phyloP scores from a whole-genome alignment of 2,888 invertebrate genomes.

The Pheosia gnoma region DNA sequence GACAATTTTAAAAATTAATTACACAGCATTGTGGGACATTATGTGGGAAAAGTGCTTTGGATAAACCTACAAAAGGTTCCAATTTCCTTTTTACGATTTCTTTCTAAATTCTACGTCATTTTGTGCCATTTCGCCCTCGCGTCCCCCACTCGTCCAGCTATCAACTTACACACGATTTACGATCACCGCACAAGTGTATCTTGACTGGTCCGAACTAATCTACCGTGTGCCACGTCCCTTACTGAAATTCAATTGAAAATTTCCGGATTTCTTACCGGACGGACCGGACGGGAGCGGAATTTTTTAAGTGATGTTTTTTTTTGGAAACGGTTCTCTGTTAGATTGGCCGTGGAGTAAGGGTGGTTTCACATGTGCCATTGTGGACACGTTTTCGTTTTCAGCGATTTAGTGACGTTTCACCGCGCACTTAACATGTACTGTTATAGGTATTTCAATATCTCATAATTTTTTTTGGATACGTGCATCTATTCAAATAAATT shows the following conservation, averaged over 20 bases:
- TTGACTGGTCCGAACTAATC: conserved; percentile 62
- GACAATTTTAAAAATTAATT: too few species aligned
- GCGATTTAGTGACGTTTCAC: neutral
- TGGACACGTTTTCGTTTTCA: neutral
- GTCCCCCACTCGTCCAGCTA: conserved; percentile 33
- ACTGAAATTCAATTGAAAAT: conserved; percentile 76
- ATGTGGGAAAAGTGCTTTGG: too few species aligned
- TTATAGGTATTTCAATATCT: too few species aligned
- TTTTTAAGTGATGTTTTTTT: conserved; percentile 72
- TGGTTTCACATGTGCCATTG: conserved; percentile 19
- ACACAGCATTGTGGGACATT: too few species aligned
- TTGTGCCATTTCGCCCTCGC: conserved; percentile 17
- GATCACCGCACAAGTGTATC: conserved; percentile 49
- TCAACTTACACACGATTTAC: conserved; percentile 64
- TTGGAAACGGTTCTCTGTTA: conserved; percentile 65
- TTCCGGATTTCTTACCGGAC: conserved; percentile 52
- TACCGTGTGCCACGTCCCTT: conserved; percentile 67
- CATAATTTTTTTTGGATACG: too few species aligned
- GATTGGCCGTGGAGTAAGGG: conserved; percentile 51
- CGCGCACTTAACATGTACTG: neutral
- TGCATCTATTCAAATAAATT: too few species aligned
- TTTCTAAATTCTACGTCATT: neutral
- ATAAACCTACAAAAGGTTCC: too few species aligned
- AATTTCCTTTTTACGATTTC: neutral
- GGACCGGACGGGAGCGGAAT: conserved; percentile 45